phyloP scores from a whole-genome alignment of 2,797 vertebrate species.

The Limosa lapponica region DNA sequence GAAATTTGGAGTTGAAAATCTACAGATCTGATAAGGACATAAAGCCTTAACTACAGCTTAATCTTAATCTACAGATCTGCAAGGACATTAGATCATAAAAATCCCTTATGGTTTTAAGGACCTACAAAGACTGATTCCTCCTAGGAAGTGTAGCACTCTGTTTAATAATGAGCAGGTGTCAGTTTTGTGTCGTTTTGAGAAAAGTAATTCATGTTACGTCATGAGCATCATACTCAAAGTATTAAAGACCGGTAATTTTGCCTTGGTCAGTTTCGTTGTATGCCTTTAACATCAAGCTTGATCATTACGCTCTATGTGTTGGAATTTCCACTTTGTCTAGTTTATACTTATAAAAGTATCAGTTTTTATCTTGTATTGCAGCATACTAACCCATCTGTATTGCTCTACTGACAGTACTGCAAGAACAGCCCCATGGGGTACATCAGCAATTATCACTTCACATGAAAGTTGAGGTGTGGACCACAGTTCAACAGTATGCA shows the following conservation, averaged over 20 bases:
- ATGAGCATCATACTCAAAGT: not conserved
- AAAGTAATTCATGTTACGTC: not conserved
- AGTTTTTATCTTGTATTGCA: not conserved
- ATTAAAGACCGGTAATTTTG: not conserved
- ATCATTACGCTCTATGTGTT: not conserved
- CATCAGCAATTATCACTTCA: not conserved
- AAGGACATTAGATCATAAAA: not conserved
- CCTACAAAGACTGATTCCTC: not conserved
- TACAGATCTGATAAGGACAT: not conserved
- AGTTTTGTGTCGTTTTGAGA: not conserved
- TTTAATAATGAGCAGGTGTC: not conserved
- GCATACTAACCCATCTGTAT: not conserved
- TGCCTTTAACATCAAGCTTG: not conserved
- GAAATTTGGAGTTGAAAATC: not conserved
- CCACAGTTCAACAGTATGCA: not conserved
- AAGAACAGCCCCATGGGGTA: not conserved
- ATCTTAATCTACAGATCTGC: not conserved
- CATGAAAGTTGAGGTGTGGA: not conserved
- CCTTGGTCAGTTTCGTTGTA: not conserved
- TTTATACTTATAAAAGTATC: not conserved
- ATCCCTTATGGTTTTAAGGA: not conserved
- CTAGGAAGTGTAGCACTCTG: not conserved
- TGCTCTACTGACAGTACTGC: too few species aligned
- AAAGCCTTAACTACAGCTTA: not conserved
- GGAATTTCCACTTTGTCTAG: not conserved